Conservation (phyloP, 2,797 vertebrate species). For the Iguana delicatissima region DNA sequence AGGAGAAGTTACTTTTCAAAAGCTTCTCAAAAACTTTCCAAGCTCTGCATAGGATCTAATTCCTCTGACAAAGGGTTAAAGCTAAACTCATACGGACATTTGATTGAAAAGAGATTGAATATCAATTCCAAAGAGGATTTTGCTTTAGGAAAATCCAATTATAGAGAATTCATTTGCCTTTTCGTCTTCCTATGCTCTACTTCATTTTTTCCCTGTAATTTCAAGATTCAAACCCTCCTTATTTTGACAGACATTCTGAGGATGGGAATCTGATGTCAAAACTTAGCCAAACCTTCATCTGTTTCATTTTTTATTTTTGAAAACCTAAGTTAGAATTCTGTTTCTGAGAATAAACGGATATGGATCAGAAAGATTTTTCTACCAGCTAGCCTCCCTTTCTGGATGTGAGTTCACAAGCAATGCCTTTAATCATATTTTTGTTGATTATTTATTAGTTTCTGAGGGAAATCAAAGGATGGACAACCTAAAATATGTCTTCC, state of each 20-base stretch:
- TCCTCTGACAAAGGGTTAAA: constrained; percentile 59
- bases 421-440: constrained; percentile 85
- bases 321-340: constrained; percentile 82
- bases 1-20: too few species aligned
- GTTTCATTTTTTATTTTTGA: constrained; percentile 72
- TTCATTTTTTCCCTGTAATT: constrained; percentile 65
- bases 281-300: constrained; percentile 76
- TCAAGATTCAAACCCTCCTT: constrained; percentile 65
- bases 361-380: constrained; percentile 81
- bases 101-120: constrained; percentile 53
- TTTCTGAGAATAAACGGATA: constrained; percentile 82
- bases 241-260: constrained; percentile 75
- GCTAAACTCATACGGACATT: constrained; percentile 37
- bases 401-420: constrained; percentile 76
- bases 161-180: constrained; percentile 67
- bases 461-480: constrained; percentile 80
- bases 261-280: constrained; percentile 79
- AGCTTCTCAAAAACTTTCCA: too few species aligned
- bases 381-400: constrained; percentile 72
- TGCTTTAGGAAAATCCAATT: constrained; percentile 66
- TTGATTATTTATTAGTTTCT: constrained; percentile 87
- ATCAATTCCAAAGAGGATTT: constrained; percentile 67
- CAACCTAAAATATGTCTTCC: constrained; percentile 78
- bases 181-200: constrained; percentile 63
- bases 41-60: too few species aligned